Evolutionary conservation across 2,113 vertebrate genomes (phyloP).

Genomic region (Bombycilla garrulus): DNA sequence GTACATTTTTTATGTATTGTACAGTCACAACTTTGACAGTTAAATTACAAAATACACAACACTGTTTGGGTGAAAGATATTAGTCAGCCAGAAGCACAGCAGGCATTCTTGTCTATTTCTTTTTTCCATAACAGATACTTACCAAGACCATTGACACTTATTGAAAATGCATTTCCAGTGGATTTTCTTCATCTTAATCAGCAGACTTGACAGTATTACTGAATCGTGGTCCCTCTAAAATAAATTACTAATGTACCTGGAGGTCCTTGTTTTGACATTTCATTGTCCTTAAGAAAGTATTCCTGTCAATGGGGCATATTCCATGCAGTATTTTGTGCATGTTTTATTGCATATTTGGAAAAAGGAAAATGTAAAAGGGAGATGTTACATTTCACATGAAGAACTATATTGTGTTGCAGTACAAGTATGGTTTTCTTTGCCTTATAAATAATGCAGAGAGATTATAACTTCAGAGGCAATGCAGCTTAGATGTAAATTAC

Average conservation of each 20-base stretch:
- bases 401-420: not conserved
- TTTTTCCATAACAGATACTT: not conserved
- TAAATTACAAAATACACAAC: not conserved
- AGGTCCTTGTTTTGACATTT: not conserved
- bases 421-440: not conserved
- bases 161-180: constrained; percentile 34
- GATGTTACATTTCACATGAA: not conserved
- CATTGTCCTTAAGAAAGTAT: not conserved
- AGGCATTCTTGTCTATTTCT: not conserved
- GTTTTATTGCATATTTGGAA: constrained; percentile 2
- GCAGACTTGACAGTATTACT: not conserved
- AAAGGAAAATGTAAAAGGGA: not conserved
- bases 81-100: not conserved
- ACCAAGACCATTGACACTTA: not conserved
- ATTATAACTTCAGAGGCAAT: not conserved
- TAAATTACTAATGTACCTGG: not conserved
- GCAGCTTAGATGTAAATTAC: not conserved
- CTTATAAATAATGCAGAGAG: not conserved
- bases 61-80: not conserved
- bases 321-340: not conserved
- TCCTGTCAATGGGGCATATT: not conserved
- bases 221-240: not conserved
- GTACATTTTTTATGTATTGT: not conserved
- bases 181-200: constrained; percentile 21
- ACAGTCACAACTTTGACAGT: not conserved